A percentile compares a stretch with the other conserved stretches of the same genome.
Conservation (phyloP, 2,888 invertebrate genomes). For the Plusia festucae region DNA sequence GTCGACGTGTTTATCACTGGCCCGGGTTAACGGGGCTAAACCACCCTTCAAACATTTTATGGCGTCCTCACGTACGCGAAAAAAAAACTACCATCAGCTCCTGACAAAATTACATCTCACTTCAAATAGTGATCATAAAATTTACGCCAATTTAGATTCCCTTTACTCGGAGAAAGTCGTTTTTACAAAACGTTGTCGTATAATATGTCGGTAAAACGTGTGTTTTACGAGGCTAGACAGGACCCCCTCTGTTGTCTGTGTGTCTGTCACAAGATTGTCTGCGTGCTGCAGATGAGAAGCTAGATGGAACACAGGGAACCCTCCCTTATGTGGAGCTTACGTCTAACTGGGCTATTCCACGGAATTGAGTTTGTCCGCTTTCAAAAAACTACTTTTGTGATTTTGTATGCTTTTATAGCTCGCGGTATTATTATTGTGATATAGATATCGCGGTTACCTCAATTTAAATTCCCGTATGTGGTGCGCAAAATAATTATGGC, state of each 20-base stretch:
- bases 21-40: slow-evolving; percentile 46
- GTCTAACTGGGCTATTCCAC: slow-evolving; percentile 39
- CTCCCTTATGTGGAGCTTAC: slow-evolving; percentile 49
- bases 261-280: slow-evolving; percentile 53
- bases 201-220: slow-evolving; percentile 81
- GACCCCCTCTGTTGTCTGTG: slow-evolving; percentile 54
- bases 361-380: slow-evolving; percentile 45
- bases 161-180: slow-evolving; percentile 69
- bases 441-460: background rate
- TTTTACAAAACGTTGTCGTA: slow-evolving; percentile 75
- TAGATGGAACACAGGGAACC: slow-evolving; percentile 37
- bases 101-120: slow-evolving; percentile 67
- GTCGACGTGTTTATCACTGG: slow-evolving; percentile 41
- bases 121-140: slow-evolving; percentile 77
- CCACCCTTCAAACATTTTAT: slow-evolving; percentile 52
- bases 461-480: background rate
- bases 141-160: slow-evolving; percentile 83
- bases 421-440: background rate
- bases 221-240: slow-evolving; percentile 76
- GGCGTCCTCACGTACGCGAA: slow-evolving; percentile 48
- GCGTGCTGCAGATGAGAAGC: slow-evolving; percentile 44
- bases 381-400: slow-evolving; percentile 7
- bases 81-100: slow-evolving; percentile 58
- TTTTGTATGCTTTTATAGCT: background rate
- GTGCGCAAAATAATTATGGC: slow-evolving; percentile 4